Conservation (phyloP, 2,797 vertebrate genomes). For the Hozukius guyotensis region DNA sequence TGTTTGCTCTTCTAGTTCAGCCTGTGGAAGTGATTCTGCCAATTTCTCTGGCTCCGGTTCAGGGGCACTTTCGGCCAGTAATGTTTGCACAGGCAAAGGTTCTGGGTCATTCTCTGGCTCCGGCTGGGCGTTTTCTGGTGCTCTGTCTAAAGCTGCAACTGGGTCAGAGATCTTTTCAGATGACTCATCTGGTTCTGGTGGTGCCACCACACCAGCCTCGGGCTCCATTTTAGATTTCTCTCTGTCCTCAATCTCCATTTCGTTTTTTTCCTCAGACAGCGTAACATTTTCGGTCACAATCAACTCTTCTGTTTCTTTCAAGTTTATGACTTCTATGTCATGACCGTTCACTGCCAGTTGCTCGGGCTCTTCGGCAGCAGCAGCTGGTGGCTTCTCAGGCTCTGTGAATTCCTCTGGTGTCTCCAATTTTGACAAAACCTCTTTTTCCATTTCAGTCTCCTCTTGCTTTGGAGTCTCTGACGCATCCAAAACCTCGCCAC, state of each 20-base stretch:
- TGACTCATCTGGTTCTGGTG: constrained; percentile 58
- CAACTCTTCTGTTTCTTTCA: constrained; percentile 27
- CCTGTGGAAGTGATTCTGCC: constrained; percentile 50
- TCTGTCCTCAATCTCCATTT: constrained; percentile 4
- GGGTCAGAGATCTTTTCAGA: constrained; percentile 58
- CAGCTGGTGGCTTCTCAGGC: constrained; percentile 70
- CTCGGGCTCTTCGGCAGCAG: constrained; percentile 37
- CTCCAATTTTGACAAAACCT: constrained; percentile 49
- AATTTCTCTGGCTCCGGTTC: constrained; percentile 57
- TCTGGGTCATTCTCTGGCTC: constrained; percentile 63
- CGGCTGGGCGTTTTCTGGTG: constrained; percentile 51
- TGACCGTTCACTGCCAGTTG: constrained; percentile 50
- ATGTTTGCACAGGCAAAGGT: constrained; percentile 42
- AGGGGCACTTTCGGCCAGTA: constrained; percentile 49
- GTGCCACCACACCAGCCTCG: neutral
- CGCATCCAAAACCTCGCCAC: constrained; percentile 60
- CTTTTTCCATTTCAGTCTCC: constrained; percentile 61
- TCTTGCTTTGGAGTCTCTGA: constrained; percentile 58
- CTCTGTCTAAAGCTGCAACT: constrained; percentile 25
- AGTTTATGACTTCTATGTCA: neutral
- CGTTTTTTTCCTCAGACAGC: neutral
- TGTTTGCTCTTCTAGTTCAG: constrained; percentile 39
- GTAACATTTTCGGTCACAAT: constrained; percentile 24
- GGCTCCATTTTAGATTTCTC: constrained; percentile 40
- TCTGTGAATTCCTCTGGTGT: constrained; percentile 34